A percentile compares a stretch with the other conserved stretches of the same genome.
Evolutionary conservation across 2,797 vertebrate genomes (phyloP).

Genomic region (Channa striata): DNA sequence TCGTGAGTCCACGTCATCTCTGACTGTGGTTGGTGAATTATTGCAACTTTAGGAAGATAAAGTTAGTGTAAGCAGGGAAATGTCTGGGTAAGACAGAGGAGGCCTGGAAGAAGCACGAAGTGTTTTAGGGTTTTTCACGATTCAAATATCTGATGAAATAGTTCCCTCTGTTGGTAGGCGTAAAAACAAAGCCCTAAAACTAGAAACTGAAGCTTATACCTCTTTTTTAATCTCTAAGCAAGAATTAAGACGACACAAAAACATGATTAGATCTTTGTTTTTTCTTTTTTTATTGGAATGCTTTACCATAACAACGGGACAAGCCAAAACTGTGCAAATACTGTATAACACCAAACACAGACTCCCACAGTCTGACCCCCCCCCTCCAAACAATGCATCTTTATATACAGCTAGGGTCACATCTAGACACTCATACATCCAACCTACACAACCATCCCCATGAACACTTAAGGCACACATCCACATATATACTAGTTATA

Average conservation of each 20-base stretch:
- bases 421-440: conserved; percentile 50
- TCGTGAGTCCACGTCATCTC: conserved; percentile 11
- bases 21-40: conserved; percentile 27
- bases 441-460: conserved; percentile 40
- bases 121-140: conserved; percentile 4
- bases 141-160: conserved; percentile 28
- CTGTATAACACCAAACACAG: conserved; percentile 54
- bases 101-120: conserved; percentile 3
- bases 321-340: conserved; percentile 73
- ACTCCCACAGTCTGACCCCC: conserved; percentile 29
- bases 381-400: conserved; percentile 42
- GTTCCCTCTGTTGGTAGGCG: conserved; percentile 54
- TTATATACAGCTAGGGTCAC: conserved; percentile 61
- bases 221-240: not conserved
- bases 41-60: conserved; percentile 28
- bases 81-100: conserved; percentile 5
- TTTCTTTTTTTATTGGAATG: conserved; percentile 78
- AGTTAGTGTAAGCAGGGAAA: conserved; percentile 18
- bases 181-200: not conserved
- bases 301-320: conserved; percentile 74
- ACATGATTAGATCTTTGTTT: conserved; percentile 48
- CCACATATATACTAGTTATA: conserved; percentile 58
- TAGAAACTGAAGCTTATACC: not conserved
- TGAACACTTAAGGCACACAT: conserved; percentile 71
- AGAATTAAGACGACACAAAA: conserved; percentile 13